Conservation (phyloP, 1,140 invertebrate genomes). For the Heliconius melpomene region DNA sequence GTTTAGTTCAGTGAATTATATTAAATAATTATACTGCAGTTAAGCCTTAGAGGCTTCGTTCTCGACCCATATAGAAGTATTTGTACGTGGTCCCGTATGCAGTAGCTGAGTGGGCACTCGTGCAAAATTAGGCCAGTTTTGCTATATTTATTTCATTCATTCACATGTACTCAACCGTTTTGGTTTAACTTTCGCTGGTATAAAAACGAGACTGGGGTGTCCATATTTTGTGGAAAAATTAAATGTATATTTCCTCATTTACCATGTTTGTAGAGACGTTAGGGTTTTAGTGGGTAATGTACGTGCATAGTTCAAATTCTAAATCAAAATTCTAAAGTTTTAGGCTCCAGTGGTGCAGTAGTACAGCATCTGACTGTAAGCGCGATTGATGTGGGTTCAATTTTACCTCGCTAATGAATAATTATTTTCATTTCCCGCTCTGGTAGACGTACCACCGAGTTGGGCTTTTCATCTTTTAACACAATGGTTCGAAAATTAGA, state of each 20-base stretch:
- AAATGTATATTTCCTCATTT: no score
- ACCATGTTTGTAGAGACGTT: no score
- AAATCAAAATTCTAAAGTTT: no score
- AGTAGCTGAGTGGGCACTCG: slow-evolving; percentile 1
- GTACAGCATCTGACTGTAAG: no score
- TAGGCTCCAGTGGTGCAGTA: no score
- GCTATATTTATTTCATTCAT: slow-evolving; percentile 13
- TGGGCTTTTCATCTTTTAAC: no score
- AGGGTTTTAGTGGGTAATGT: no score
- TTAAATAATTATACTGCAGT: slow-evolving; percentile 13
- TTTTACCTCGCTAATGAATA: accelerated
- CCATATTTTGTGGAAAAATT: not conserved
- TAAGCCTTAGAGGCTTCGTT: slow-evolving; percentile 12
- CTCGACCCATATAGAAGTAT: slow-evolving; percentile 11
- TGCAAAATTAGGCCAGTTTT: slow-evolving; percentile 14
- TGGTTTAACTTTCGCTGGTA: slow-evolving; percentile 7
- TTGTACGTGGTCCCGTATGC: slow-evolving; percentile 10
- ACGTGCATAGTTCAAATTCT: no score
- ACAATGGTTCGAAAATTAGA: no score
- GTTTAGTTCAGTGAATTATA: slow-evolving; percentile 9
- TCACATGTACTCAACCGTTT: slow-evolving; percentile 15
- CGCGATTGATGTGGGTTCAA: no score
- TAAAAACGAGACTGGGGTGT: slow-evolving; percentile 2
- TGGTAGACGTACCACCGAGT: no score
- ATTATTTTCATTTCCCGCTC: no score